phyloP scores from a whole-genome alignment of 1,140 invertebrate genomes.

The Drosophila obscura region DNA sequence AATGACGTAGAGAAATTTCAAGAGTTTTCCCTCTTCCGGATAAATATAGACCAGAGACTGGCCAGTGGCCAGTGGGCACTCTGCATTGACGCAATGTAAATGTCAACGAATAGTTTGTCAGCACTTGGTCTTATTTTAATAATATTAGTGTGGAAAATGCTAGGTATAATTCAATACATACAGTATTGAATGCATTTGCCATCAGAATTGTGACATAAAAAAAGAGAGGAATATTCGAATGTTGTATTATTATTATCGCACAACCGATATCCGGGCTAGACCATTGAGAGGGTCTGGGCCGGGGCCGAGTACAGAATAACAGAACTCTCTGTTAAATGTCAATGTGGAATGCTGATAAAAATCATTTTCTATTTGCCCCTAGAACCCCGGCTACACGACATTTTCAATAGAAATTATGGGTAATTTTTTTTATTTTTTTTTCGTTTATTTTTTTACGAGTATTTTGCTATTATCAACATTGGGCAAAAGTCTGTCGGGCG shows the following conservation, averaged over 20 bases:
- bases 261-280: constrained; percentile 27
- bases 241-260: constrained; percentile 14
- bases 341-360: constrained; percentile 45
- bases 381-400: constrained; percentile 10
- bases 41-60: constrained; percentile 13
- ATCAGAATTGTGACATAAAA: constrained; percentile 16
- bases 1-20: constrained; percentile 4
- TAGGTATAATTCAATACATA: constrained; percentile 16
- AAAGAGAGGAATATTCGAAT: constrained; percentile 4
- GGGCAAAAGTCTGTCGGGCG: constrained; percentile 45
- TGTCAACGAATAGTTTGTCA: constrained; percentile 37
- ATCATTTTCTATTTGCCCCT: constrained; percentile 34
- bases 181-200: constrained; percentile 26
- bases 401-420: constrained; percentile 53
- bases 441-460: constrained; percentile 13
- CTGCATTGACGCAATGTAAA: constrained; percentile 33
- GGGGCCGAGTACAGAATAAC: constrained; percentile 11
- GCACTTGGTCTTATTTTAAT: constrained; percentile 36
- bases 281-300: not conserved
- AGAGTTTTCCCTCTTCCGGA: not conserved
- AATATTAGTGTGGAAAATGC: constrained; percentile 16
- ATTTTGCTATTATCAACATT: constrained; percentile 54
- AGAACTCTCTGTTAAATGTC: constrained; percentile 30
- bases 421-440: constrained; percentile 45
- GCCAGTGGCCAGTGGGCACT: not conserved